These are phyloP conservation scores for Dicrurus megarhynchus DNA, from an alignment of 2,113 vertebrate species.

Conservation along the genomic window DNA sequence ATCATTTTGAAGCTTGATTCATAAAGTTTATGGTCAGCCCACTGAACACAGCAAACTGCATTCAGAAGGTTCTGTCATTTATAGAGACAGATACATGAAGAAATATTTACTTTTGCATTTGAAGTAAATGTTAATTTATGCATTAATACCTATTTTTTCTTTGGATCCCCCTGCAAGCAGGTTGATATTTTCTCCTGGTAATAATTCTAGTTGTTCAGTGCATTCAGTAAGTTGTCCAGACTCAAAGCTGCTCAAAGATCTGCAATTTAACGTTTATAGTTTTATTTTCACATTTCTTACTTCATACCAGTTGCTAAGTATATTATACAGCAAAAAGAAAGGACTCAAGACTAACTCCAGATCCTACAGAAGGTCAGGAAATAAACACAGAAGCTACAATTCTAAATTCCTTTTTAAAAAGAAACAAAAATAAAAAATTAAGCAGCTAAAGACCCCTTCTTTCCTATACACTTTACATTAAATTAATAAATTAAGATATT, in stretches of 20 bases:
- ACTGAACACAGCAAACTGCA: neutral
- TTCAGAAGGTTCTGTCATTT: neutral
- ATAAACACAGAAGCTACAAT: neutral
- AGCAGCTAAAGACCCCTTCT: neutral
- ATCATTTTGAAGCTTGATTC: neutral
- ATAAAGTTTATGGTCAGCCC: neutral
- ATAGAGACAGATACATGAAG: neutral
- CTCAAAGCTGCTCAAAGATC: constrained; percentile 91
- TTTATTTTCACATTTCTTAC: neutral
- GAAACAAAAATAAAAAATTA: neutral
- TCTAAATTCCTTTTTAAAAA: neutral
- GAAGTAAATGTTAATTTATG: neutral
- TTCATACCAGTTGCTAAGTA: neutral
- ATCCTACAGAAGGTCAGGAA: neutral
- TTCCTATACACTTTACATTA: neutral
- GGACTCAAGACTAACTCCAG: neutral
- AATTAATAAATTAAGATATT: neutral
- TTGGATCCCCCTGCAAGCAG: constrained; percentile 83
- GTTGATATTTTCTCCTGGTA: constrained; percentile 94
- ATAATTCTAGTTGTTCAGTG: constrained; percentile 87
- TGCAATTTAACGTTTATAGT: constrained; percentile 64
- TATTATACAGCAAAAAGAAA: neutral
- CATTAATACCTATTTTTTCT: constrained; percentile 90
- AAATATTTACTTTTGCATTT: neutral
- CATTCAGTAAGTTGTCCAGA: constrained; percentile 89